phyloP scores from a whole-genome alignment of 2,113 vertebrate species.

The Ranitomeya variabilis region DNA sequence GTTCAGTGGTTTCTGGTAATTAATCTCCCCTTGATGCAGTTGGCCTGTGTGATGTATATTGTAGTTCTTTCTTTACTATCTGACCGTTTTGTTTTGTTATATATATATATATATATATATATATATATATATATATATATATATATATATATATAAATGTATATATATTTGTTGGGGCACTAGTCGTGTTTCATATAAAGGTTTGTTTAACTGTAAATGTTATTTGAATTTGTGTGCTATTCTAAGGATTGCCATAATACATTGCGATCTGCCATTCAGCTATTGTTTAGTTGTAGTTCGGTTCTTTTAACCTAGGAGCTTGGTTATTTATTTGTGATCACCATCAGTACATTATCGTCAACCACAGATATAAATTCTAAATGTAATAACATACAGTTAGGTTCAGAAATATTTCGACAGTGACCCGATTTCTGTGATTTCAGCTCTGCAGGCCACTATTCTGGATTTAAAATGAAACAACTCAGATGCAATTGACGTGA shows the following conservation, averaged over 20 bases:
- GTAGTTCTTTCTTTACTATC: neutral
- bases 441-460: too few relatives aligned
- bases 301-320: neutral
- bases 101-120: neutral
- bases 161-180: neutral
- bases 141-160: neutral
- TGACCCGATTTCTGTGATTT: too few relatives aligned
- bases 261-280: neutral
- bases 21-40: conserved; percentile 41
- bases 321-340: neutral
- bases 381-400: neutral
- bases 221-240: too few relatives aligned
- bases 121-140: too few relatives aligned
- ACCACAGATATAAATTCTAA: neutral
- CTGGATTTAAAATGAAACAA: too few relatives aligned
- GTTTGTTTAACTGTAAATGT: neutral
- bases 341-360: neutral
- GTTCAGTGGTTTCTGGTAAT: conserved; percentile 46
- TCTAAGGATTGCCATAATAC: neutral
- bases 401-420: too few relatives aligned
- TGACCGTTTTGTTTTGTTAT: neutral
- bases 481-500: too few relatives aligned
- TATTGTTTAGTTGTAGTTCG: neutral
- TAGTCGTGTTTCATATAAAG: neutral
- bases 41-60: conserved; percentile 24